These are phyloP conservation scores for Crypturellus undulatus DNA, from an alignment of 2,113 vertebrate species.

Conservation along the genomic window DNA sequence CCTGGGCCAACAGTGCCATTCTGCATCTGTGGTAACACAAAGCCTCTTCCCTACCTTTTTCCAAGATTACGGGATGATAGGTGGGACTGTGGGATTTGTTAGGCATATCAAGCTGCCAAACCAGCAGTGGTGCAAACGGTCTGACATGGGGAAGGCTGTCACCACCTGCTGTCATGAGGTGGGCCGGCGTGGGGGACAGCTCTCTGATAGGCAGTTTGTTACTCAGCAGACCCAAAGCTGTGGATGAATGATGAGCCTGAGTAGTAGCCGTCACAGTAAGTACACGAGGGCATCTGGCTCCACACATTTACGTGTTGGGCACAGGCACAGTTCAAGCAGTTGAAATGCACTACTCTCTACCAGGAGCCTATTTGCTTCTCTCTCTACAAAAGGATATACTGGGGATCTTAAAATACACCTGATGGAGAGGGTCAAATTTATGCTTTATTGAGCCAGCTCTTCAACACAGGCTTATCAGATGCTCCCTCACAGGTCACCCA, in stretches of 20 bases:
- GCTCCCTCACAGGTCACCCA: conserved; percentile 39
- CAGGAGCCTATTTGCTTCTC: neutral
- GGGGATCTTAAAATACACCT: neutral
- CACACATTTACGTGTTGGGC: neutral
- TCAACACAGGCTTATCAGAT: neutral
- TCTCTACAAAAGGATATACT: neutral
- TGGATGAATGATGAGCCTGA: too few relatives aligned
- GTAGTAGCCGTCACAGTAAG: neutral
- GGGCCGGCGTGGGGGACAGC: neutral
- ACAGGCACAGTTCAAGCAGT: neutral
- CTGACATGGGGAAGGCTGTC: neutral
- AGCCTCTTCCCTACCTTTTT: neutral
- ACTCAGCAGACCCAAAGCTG: neutral
- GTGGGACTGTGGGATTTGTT: neutral
- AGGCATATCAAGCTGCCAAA: neutral
- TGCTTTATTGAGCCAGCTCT: neutral
- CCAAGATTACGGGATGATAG: neutral
- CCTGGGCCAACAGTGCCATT: accelerated
- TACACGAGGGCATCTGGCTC: neutral
- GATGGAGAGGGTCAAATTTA: neutral
- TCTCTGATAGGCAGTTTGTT: neutral
- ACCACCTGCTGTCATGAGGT: neutral
- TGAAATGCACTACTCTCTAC: accelerated
- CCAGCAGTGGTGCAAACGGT: neutral
- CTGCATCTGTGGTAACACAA: accelerated